These are phyloP conservation scores for Gorsachius magnificus DNA, from an alignment of 2,797 vertebrate genomes.

Conservation along the genomic window DNA sequence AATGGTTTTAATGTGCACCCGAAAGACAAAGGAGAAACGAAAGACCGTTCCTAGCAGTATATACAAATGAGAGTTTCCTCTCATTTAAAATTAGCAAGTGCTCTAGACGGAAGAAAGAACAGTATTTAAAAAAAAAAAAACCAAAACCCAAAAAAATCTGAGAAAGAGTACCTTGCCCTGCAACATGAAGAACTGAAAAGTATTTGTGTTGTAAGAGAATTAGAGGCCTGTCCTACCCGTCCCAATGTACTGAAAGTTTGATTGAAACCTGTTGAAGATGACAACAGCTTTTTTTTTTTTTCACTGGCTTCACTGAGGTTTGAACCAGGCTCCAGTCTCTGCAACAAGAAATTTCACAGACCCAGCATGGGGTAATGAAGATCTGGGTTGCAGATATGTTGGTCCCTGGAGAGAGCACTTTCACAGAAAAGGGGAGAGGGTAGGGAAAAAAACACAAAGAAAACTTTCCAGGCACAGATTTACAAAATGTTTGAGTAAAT, in stretches of 20 bases:
- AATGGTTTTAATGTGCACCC: slow-evolving; percentile 5
- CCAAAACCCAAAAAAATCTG: slow-evolving; percentile 18
- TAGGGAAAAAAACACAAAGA: background rate
- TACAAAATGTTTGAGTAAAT: slow-evolving; percentile 47
- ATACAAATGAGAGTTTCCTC: slow-evolving; percentile 69
- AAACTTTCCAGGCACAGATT: slow-evolving; percentile 55
- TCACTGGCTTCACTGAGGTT: background rate
- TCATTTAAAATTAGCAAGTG: slow-evolving; percentile 61
- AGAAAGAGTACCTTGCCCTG: background rate
- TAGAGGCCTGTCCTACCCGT: background rate
- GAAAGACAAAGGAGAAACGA: slow-evolving; percentile 67
- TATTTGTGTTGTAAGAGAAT: background rate
- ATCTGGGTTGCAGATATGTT: slow-evolving; percentile 4
- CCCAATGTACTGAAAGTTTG: background rate
- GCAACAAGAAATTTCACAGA: slow-evolving; percentile 24
- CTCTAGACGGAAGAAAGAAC: slow-evolving; percentile 7
- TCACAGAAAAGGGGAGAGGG: slow-evolving; percentile 14
- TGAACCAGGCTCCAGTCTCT: background rate
- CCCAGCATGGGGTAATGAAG: background rate
- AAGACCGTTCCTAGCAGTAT: slow-evolving; percentile 35
- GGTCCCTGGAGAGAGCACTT: slow-evolving; percentile 1
- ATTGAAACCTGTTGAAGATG: background rate
- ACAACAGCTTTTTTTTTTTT: background rate
- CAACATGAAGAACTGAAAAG: background rate
- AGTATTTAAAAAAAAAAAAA: background rate